Evolutionary conservation across 2,888 invertebrate genomes (phyloP), one percentile per base, ranked within the genome.

Genomic region (Altica lythri): DNA sequence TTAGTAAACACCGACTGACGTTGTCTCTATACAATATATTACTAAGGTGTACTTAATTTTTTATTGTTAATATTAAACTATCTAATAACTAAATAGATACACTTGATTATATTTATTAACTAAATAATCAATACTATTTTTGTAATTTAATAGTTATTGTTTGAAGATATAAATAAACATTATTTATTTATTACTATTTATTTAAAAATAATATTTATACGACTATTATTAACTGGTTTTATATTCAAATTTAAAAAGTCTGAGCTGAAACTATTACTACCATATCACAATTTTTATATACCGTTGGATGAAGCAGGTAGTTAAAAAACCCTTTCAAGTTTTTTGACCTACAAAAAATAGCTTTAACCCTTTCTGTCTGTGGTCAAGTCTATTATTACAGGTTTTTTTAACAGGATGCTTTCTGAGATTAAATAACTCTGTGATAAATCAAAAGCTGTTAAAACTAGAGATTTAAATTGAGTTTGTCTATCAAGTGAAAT

Each of bases 321-420:
- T n/a, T n/a, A n/a, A n/a, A 25, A 48, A 47, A 48, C 48, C 48
- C 48, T 48, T 48, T 12, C 5, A 18, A 49, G 18, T 18, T 32
- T 32, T 30, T 49, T 49, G 40, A 49, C 49, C 49, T 49, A 49
- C 32, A 40, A 49, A 49, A 48, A 49, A 42, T n/a, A 30, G 18
- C 32, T 32, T 42, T 40, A 49, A 49, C 42, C 49, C 49, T 49
- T 49, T 49, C 10, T 12, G 22, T 16, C 16, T 47, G 40, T 22
- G 40, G 48, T 29, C 40, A 30, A 22, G 25, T 5, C 17, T 22
- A 16, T 32, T 49, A 49, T 49, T 49, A 49, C n/a, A 30, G 12
- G 18, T 42, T 14, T 49, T 49, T 49, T 13, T 40, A 49, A 30
- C 42, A 32, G 38, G 19, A 38, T 40, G 29, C 22, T 40, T 22